These are phyloP conservation scores for Entelurus aequoreus DNA, from an alignment of 2,113 vertebrate species.

Conservation along the genomic window DNA sequence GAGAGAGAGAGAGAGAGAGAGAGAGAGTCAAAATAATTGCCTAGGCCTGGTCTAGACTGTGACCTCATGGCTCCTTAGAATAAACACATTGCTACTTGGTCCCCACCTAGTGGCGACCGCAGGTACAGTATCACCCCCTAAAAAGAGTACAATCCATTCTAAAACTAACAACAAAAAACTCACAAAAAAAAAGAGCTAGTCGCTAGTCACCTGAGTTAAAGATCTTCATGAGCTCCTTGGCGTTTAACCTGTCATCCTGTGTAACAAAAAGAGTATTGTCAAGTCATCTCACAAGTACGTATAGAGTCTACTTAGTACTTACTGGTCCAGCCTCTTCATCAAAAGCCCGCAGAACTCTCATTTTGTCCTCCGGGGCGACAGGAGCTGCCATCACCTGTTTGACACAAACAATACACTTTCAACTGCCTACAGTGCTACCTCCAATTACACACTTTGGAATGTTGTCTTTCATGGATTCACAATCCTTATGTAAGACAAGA, in stretches of 20 bases:
- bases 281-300: not conserved
- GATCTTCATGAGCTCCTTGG: conserved; percentile 62
- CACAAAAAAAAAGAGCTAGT: not conserved
- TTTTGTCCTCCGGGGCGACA: conserved; percentile 47
- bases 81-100: conserved; percentile 14
- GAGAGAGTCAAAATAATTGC: no score
- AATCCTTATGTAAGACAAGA: no score
- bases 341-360: conserved; percentile 56
- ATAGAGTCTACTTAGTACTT: conserved; percentile 20
- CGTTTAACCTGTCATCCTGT: conserved; percentile 65
- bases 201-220: conserved; percentile 65
- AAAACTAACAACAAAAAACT: not conserved
- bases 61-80: conserved; percentile 27
- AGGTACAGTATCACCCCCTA: conserved; percentile 5
- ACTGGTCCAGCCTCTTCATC: conserved; percentile 62
- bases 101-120: conserved; percentile 60
- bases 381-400: conserved; percentile 61
- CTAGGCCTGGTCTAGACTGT: conserved; percentile 39
- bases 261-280: not conserved
- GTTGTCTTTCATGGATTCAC: no score
- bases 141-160: not conserved
- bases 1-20: no score
- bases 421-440: not conserved
- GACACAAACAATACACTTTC: conserved; percentile 2
- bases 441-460: not conserved